Base-by-base conservation (phyloP, 2,888 invertebrate genomes). In the Drosophila neonasuta region DNA sequence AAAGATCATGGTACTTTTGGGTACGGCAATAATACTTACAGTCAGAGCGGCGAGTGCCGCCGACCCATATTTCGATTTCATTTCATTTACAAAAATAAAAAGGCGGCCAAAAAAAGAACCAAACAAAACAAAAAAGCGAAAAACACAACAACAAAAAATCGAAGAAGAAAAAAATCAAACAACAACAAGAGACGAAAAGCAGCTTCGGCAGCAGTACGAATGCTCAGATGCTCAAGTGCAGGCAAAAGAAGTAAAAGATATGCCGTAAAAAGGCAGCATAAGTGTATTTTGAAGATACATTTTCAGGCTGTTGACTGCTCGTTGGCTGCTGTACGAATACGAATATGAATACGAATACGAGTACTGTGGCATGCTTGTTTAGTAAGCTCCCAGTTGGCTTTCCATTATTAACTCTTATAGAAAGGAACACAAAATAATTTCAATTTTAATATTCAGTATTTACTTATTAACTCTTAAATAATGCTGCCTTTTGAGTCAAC, bases 221-320 rank as follows among this genome's bases (percentile, higher is more conserved):
- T 65, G 45, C 67, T 64, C 51, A 79, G 72, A 71, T 77, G 76
- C 85, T 84, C 76, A 80, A 76, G 85, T 82, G 76, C 80, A 80
- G 74, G 72, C 77, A 70, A 84, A 86, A 86, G 73, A 83, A 86
- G 79, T 71, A 75, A 86, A 73, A 87, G 79, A 82, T 71, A 77
- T 80, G 74, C 77, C 76, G 74, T 75, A 81, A 79, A 79, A 79
- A 73, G 75, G 72, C 80, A 76, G 86, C 81, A 79, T 74, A 76
- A 77, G 82, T 84, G 84, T 55, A 45, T 63, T 54, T 71, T 71
- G 71, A 61, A 61, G 61, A 61, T 61, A 61, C 61, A 61, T 61
- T 61, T 55, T 68, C 68, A 65, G 74, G 64, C 62, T 62, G 63
- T 55, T 48, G 66, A 59, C 60, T 67, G 63, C 63, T 61, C 42